Evolutionary conservation across 2,888 invertebrate genomes (phyloP).

Genomic region (Chrysomela aeneicollis): DNA sequence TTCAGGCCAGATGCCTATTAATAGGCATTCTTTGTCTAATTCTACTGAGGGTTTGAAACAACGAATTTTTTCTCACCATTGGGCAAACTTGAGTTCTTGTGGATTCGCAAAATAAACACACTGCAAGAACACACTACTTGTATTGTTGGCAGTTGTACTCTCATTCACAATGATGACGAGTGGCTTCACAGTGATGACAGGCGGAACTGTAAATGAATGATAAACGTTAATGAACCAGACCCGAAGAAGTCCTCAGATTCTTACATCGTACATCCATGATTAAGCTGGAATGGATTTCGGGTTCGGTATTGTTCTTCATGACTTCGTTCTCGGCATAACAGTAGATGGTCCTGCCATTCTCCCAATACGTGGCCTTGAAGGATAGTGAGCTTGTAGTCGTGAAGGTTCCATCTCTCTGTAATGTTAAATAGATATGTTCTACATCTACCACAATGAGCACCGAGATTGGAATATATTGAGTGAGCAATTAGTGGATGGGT

Average conservation of each 20-base stretch:
- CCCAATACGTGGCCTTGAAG: constrained; percentile 82
- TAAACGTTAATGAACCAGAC: neutral
- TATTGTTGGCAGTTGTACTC: constrained; percentile 59
- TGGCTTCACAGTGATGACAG: constrained; percentile 79
- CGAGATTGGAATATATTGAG: too few relatives aligned
- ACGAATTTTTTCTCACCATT: constrained; percentile 72
- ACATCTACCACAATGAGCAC: too few relatives aligned
- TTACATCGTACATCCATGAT: constrained; percentile 88
- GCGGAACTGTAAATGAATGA: constrained; percentile 73
- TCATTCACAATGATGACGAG: constrained; percentile 82
- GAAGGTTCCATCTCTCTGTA: constrained; percentile 80
- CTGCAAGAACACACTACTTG: constrained; percentile 65
- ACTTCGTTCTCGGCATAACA: constrained; percentile 87
- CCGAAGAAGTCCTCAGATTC: constrained; percentile 57
- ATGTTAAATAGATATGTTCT: constrained; percentile 25
- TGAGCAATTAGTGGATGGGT: too few relatives aligned
- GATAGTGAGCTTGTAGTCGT: constrained; percentile 80
- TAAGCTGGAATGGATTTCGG: constrained; percentile 75
- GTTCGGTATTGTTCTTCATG: constrained; percentile 74
- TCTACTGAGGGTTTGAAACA: too few relatives aligned
- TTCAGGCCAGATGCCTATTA: too few relatives aligned
- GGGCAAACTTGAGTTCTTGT: constrained; percentile 75
- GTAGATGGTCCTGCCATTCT: constrained; percentile 79
- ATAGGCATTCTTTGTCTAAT: too few relatives aligned
- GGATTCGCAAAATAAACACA: constrained; percentile 91